Evolutionary conservation across 2,113 vertebrate genomes (phyloP).

Genomic region (Daubentonia madagascariensis): DNA sequence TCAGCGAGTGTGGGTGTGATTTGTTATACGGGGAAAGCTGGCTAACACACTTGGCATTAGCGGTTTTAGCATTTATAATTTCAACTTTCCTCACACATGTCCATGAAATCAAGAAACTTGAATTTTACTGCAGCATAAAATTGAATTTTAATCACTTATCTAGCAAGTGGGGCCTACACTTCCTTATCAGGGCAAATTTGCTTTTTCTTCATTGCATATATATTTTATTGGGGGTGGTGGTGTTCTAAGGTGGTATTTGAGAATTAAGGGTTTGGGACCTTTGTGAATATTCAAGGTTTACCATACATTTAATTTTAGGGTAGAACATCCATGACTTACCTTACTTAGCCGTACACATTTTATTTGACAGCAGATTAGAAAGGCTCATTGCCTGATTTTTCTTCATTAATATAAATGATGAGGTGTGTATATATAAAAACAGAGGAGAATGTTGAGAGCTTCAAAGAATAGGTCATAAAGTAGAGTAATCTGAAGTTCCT

Average conservation of each 20-base stretch:
- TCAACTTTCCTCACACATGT: neutral
- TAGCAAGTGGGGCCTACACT: neutral
- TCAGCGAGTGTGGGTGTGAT: neutral
- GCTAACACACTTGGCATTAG: neutral
- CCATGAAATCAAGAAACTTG: constrained; percentile 35
- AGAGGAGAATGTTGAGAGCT: neutral
- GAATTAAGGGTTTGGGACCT: constrained; percentile 15
- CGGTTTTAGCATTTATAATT: constrained; percentile 10
- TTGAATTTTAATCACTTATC: constrained; percentile 20
- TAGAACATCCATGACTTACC: neutral
- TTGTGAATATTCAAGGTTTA: neutral
- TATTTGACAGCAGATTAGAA: neutral
- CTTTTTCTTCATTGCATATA: neutral
- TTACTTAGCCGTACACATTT: neutral
- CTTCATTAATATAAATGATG: neutral
- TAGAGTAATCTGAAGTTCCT: neutral
- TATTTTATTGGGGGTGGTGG: neutral
- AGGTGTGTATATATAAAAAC: neutral
- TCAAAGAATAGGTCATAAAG: neutral
- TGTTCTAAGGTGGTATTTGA: constrained; percentile 27
- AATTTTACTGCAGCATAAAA: constrained; percentile 52
- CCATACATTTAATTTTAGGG: neutral
- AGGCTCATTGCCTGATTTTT: neutral
- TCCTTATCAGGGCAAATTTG: neutral
- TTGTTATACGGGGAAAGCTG: constrained; percentile 7